phyloP scores from a whole-genome alignment of 1,140 invertebrate genomes.

The Cydia strobilella region DNA sequence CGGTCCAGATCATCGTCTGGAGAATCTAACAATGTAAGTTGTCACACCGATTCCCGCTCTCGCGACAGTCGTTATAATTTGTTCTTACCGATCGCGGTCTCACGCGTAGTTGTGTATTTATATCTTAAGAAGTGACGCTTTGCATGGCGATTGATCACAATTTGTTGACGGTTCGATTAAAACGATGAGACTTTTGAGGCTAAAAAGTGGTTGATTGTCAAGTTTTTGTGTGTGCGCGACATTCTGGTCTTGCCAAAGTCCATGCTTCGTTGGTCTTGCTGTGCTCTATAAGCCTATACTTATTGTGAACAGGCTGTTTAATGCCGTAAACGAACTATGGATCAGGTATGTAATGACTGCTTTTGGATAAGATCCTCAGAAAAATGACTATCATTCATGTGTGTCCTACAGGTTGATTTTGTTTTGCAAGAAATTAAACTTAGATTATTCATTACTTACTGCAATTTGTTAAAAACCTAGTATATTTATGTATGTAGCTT shows the following conservation, averaged over 20 bases:
- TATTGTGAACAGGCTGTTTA: constrained; percentile 6
- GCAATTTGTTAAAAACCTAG: background rate
- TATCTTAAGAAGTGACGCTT: constrained; percentile 35
- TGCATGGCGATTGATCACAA: constrained; percentile 29
- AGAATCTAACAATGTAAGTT: constrained; percentile 60
- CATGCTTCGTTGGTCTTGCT: constrained; percentile 11
- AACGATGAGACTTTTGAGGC: constrained; percentile 3
- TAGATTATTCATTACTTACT: background rate
- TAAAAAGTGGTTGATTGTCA: constrained; percentile 24
- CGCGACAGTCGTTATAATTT: constrained; percentile 43
- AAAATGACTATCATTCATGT: constrained; percentile 13
- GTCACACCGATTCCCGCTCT: constrained; percentile 62
- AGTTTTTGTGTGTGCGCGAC: constrained; percentile 41
- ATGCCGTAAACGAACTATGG: background rate
- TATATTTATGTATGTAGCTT: background rate
- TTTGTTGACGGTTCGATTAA: constrained; percentile 11
- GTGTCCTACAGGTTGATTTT: background rate
- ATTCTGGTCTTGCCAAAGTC: constrained; percentile 35
- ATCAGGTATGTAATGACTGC: background rate
- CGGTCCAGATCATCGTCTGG: constrained; percentile 44
- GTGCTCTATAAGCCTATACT: background rate
- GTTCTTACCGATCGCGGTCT: constrained; percentile 45
- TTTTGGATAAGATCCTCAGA: background rate
- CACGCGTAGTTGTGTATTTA: constrained; percentile 56
- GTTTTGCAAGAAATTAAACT: background rate